Percentiles rank a stretch among this genome's conserved stretches.
Conservation (phyloP, 2,797 vertebrate genomes). For the Xiphophorus birchmanni region DNA sequence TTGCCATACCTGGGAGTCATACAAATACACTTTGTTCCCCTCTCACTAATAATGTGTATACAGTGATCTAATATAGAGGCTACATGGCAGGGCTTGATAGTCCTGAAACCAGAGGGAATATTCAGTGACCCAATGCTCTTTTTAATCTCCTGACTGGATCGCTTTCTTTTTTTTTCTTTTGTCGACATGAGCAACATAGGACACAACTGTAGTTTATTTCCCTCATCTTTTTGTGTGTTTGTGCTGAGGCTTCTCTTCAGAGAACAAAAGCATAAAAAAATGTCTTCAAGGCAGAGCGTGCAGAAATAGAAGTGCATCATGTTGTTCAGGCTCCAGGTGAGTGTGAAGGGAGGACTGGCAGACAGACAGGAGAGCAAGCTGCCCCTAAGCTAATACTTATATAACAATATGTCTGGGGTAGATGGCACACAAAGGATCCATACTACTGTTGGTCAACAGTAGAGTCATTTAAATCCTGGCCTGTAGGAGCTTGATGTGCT, state of each 20-base stretch:
- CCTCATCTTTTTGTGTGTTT: conserved; percentile 56
- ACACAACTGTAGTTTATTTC: conserved; percentile 49
- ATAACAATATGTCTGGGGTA: conserved; percentile 74
- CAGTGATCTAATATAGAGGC: conserved; percentile 69
- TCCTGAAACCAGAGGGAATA: conserved; percentile 61
- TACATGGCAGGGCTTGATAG: conserved; percentile 51
- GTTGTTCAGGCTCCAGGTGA: conserved; percentile 68
- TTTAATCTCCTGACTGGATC: conserved; percentile 60
- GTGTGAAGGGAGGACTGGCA: conserved; percentile 61
- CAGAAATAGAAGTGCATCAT: conserved; percentile 69
- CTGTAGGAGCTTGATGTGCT: conserved; percentile 72
- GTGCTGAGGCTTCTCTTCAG: conserved; percentile 55
- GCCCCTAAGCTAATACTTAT: conserved; percentile 78
- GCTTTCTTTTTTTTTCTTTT: conserved; percentile 26
- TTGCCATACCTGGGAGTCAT: conserved; percentile 73
- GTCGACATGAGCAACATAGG: conserved; percentile 29
- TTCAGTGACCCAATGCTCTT: conserved; percentile 46
- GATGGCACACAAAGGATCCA: conserved; percentile 76
- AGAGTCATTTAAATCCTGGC: conserved; percentile 71
- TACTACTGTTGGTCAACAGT: conserved; percentile 71
- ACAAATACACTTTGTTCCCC: conserved; percentile 72
- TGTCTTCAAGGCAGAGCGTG: conserved; percentile 60
- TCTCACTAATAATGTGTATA: conserved; percentile 77
- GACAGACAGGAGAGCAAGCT: conserved; percentile 64
- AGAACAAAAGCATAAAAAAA: conserved; percentile 63